phyloP scores from a whole-genome alignment of 2,888 invertebrate species.

The Dendrolimus houi region DNA sequence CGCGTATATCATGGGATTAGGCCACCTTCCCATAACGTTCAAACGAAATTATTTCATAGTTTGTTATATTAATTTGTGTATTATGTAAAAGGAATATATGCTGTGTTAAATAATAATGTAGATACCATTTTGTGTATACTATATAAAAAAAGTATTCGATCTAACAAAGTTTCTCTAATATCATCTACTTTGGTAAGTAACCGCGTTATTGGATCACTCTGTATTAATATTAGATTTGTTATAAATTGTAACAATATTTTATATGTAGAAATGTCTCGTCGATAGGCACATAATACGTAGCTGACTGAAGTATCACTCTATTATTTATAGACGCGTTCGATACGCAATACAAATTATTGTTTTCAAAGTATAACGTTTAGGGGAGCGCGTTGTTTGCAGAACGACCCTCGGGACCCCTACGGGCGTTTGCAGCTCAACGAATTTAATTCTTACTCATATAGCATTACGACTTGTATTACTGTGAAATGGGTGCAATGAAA shows the following conservation, averaged over 20 bases:
- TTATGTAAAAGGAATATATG: too few relatives aligned
- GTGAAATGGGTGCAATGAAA: conserved; percentile 27
- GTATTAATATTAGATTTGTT: too few relatives aligned
- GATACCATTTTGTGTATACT: too few relatives aligned
- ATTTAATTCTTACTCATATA: conserved; percentile 41
- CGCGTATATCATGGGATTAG: too few relatives aligned
- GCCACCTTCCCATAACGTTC: too few relatives aligned
- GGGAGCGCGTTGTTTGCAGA: conserved; percentile 70
- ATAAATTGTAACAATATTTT: conserved; percentile 14
- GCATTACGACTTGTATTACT: conserved; percentile 44
- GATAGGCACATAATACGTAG: conserved; percentile 30
- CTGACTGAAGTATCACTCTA: conserved; percentile 69
- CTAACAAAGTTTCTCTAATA: too few relatives aligned
- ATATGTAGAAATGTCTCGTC: conserved; percentile 34
- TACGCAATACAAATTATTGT: conserved; percentile 77
- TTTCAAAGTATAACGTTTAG: conserved; percentile 77
- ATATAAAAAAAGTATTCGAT: too few relatives aligned
- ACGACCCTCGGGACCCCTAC: conserved; percentile 60
- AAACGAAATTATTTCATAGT: too few relatives aligned
- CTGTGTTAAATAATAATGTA: too few relatives aligned
- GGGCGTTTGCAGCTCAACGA: conserved; percentile 25
- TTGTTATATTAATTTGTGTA: too few relatives aligned
- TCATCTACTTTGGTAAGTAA: too few relatives aligned
- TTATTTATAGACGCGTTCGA: conserved; percentile 75
- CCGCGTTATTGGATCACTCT: too few relatives aligned